phyloP scores from a whole-genome alignment of 2,888 invertebrate genomes.

The Sceliomorpha sp. region DNA sequence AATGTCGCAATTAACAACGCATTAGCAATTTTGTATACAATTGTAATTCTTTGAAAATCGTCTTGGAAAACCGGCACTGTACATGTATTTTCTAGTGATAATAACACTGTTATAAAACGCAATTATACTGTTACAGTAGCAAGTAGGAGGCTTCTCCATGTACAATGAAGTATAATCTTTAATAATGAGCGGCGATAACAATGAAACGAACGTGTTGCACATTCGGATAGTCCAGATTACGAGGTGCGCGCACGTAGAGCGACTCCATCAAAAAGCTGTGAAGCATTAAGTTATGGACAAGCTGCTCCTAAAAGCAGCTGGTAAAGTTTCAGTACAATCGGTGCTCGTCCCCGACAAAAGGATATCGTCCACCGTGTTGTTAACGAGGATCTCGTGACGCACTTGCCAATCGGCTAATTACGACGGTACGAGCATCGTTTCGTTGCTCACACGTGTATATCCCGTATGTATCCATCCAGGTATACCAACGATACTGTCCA shows the following conservation, averaged over 20 bases:
- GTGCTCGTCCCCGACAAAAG: slow-evolving; percentile 26
- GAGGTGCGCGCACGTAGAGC: slow-evolving; percentile 25
- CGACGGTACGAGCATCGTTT: slow-evolving; percentile 2
- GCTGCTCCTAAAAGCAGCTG: slow-evolving; percentile 38
- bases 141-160: not conserved
- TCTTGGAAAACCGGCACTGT: no score
- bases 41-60: no score
- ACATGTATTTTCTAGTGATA: no score
- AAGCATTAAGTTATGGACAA: slow-evolving; percentile 41
- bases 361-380: slow-evolving; percentile 45
- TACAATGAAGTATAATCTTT: not conserved
- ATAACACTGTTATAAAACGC: no score
- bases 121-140: no score
- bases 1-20: no score
- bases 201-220: slow-evolving; percentile 21
- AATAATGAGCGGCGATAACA: slow-evolving; percentile 7
- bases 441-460: no score
- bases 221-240: slow-evolving; percentile 26
- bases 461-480: no score
- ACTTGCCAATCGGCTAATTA: slow-evolving; percentile 27
- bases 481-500: no score
- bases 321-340: slow-evolving; percentile 33
- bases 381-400: slow-evolving; percentile 47
- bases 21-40: no score
- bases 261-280: slow-evolving; percentile 37